Conservation (phyloP, 2,113 vertebrate species). For the Ascaphus truei region DNA sequence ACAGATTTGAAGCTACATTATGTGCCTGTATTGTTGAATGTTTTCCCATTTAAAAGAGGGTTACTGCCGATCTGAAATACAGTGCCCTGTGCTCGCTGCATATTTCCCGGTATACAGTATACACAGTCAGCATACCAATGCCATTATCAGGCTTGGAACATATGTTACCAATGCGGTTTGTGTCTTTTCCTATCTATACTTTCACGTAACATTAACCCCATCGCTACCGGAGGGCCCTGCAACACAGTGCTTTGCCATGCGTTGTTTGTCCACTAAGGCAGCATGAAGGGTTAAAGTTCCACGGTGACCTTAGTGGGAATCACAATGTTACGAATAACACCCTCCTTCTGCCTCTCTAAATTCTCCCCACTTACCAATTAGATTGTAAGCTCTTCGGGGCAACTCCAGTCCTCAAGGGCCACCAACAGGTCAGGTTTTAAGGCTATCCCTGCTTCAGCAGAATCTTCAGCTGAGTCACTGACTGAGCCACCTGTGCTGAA, state of each 20-base stretch:
- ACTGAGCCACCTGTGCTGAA: no score
- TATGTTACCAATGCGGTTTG: slow-evolving; percentile 17
- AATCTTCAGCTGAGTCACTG: no score
- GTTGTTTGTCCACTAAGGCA: no score
- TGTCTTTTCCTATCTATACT: background rate
- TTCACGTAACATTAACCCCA: slow-evolving; percentile 15
- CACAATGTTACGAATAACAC: no score
- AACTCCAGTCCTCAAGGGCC: no score
- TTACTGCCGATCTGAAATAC: slow-evolving; percentile 44
- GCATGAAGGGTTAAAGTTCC: no score
- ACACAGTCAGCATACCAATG: background rate
- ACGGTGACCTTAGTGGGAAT: no score
- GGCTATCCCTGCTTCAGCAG: no score
- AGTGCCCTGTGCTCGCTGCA: slow-evolving; percentile 36
- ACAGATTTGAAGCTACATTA: slow-evolving; percentile 37
- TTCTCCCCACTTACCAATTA: no score
- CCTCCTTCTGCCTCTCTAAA: no score
- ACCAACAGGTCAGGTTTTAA: no score
- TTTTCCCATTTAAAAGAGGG: slow-evolving; percentile 43
- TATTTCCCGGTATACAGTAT: background rate
- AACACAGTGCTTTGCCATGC: background rate
- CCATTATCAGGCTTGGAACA: slow-evolving; percentile 7
- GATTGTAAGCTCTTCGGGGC: no score
- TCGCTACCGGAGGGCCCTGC: background rate
- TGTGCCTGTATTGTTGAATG: slow-evolving; percentile 42